Evolutionary conservation across 1,140 invertebrate genomes (phyloP), one percentile per base, ranked within the genome.

Genomic region (Chlorops oryzae): DNA sequence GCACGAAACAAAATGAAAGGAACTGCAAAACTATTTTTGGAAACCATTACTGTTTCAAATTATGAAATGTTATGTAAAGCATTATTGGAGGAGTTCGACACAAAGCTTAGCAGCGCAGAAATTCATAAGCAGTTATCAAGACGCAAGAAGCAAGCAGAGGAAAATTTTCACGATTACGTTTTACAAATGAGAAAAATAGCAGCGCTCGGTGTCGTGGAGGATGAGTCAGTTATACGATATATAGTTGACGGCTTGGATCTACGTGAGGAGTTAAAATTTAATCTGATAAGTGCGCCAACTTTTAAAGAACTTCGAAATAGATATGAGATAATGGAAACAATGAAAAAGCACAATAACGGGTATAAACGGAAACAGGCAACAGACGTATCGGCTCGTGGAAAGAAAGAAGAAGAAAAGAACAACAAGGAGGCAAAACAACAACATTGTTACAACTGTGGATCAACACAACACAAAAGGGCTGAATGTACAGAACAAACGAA

Each of bases 1-100:
- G 43, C 43, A 2, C 12, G 43, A 9, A 45, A 32, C n/a, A 32
- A 45, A 21, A 45, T 45, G 43, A 45, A 13, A 45, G 28, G 43
- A 32, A 34, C 43, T 10, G 28, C 43, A 17, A 45, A 45, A 32
- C 17, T 45, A 24, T 32, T 45, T 45, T 34, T 45, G 9, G 43
- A 45, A 34, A 28, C 43, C n/a, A 28, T 45, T 2, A 45, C 13
- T 5, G 43, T 45, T 2, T 17, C 27, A 13, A 45, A 45, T 25
- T 45, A 20, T 10, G 43, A 45, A 45, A 3, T 28, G 3, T 45
- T 45, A 34, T 45, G 43, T 34, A 17, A 45, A 34, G 23, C 28
- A 12, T 20, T 45, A 21, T 21, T 34, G 3, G 17, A 45, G 22
- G 43, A 45, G 23, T 45, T 45, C 15, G 43, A 45, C n/a, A n/a